Base-by-base conservation (phyloP, 2,888 invertebrate genomes). In the Glyphotaelius pellucidus region DNA sequence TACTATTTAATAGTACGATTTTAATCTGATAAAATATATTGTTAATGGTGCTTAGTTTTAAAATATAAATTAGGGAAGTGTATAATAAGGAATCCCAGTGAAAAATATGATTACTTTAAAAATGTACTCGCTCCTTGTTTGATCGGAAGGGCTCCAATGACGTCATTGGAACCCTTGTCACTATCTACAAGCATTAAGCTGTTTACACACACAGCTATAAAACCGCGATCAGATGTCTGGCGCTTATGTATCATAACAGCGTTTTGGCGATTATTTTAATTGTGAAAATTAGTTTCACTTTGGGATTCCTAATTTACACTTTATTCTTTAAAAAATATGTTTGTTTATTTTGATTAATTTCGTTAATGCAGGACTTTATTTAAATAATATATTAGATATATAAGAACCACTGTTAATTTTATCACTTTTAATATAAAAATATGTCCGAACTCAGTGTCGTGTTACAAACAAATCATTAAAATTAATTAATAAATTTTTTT, bases 1-100 rank as follows among this genome's bases (percentile, higher is more conserved):
- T 38, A 87, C 52, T 87, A 87, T 87, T 87, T 47, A 32, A 87
- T 87, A 87, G 42, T 87, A 47, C 30, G 52, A 52, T 47, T 19
- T n/a, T 30, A 30, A 38, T 47, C 86, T 42, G 42, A 30, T 67
- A 67, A 67, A 9, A 67, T 42, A 47, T 42, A 47, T n/a, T 87
- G 15, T 47, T n/a, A 42, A 87, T 87, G 47, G 52, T 87, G 52
- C 52, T 47, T 87, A 87, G 42, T 87, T 87, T 31, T 52, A 87
- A 30, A 42, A 47, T 32, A 5, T 38, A 87, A 35, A 47, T 67
- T 67, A n/a, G 25, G 9, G 25, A 67, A n/a, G 9, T 25, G 25
- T n/a, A 9, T n/a, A n/a, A 25, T 67, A n/a, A 67, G 67, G 67
- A 67, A 25, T 67, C n/a, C 25, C 67, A 67, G 67, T 67, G n/a